Percentiles rank a stretch among this genome's conserved stretches.
phyloP scores from a whole-genome alignment of 1,140 invertebrate genomes.

The Macrostomum lignano region DNA sequence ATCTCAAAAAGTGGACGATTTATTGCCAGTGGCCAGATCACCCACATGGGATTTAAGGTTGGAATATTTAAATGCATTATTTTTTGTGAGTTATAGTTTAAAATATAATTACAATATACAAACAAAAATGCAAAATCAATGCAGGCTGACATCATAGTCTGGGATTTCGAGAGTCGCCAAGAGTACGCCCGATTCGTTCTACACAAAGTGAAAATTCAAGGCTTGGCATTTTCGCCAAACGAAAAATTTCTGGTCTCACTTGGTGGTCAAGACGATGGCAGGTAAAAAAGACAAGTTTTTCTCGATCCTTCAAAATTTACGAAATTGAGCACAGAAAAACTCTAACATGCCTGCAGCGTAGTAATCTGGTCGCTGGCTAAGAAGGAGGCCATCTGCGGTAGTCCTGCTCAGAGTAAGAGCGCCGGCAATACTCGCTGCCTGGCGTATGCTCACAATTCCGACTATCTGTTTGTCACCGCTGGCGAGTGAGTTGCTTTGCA shows the following conservation, averaged over 20 bases:
- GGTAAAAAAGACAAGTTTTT: too few relatives aligned
- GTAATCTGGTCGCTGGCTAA: conserved; percentile 25
- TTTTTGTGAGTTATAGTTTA: too few relatives aligned
- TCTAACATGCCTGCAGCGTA: conserved; percentile 13
- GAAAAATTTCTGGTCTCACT: conserved; percentile 50
- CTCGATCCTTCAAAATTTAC: too few relatives aligned
- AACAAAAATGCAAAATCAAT: too few relatives aligned
- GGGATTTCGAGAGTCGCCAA: conserved; percentile 42
- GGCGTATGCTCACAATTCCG: conserved; percentile 15
- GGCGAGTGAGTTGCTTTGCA: conserved; percentile 19
- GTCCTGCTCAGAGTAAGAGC: conserved; percentile 24
- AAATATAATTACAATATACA: too few relatives aligned
- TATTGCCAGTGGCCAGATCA: conserved; percentile 57
- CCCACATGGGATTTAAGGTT: conserved; percentile 65
- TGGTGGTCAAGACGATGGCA: conserved; percentile 61
- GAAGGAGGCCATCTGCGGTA: conserved; percentile 25
- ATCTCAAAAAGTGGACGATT: conserved; percentile 46
- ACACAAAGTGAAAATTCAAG: conserved; percentile 54
- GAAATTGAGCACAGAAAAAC: too few relatives aligned
- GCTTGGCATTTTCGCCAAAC: conserved; percentile 46
- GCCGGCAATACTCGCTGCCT: conserved; percentile 24
- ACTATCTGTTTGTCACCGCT: conserved; percentile 25
- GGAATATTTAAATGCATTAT: too few relatives aligned
- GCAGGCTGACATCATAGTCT: conserved; percentile 52
- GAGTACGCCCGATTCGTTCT: conserved; percentile 40